These are phyloP conservation scores for Peucedramus taeniatus DNA, from an alignment of 2,113 vertebrate species.

Conservation along the genomic window DNA sequence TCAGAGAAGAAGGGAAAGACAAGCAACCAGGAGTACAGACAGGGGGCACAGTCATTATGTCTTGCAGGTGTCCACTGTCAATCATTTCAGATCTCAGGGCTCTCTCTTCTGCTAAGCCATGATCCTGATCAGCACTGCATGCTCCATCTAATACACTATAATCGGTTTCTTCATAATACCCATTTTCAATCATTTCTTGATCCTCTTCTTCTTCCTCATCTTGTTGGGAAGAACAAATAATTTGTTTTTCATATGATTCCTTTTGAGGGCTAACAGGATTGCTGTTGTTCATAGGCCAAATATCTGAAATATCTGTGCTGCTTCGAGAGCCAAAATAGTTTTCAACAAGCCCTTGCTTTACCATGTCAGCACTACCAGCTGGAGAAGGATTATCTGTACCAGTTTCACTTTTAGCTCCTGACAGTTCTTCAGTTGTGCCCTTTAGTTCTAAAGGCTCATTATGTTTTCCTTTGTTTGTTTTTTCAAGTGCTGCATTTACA, in stretches of 20 bases:
- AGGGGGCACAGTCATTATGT: slow-evolving; percentile 54
- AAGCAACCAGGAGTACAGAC: slow-evolving; percentile 77
- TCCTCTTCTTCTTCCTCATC: slow-evolving; percentile 81
- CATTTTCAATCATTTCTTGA: slow-evolving; percentile 94
- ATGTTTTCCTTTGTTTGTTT: slow-evolving; percentile 34
- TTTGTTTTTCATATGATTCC: slow-evolving; percentile 56
- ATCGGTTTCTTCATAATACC: slow-evolving; percentile 91
- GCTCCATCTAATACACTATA: slow-evolving; percentile 76
- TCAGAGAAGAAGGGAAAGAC: slow-evolving; percentile 72
- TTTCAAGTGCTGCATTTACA: slow-evolving; percentile 12
- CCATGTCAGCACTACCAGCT: slow-evolving; percentile 86
- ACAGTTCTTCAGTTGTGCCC: slow-evolving; percentile 19
- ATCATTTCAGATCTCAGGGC: slow-evolving; percentile 61
- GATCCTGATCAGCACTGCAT: slow-evolving; percentile 59
- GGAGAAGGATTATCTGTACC: slow-evolving; percentile 74
- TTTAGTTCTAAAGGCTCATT: slow-evolving; percentile 18
- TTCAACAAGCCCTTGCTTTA: slow-evolving; percentile 93
- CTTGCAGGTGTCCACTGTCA: slow-evolving; percentile 54
- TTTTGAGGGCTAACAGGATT: slow-evolving; percentile 64
- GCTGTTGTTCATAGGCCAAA: slow-evolving; percentile 77
- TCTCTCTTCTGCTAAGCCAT: slow-evolving; percentile 47
- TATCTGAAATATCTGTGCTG: slow-evolving; percentile 83
- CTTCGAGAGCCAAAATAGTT: slow-evolving; percentile 93
- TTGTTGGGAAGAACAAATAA: slow-evolving; percentile 63
- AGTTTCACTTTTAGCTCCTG: slow-evolving; percentile 39